Base-by-base conservation (phyloP, 23 tunicate genomes). In the Styela clava region DNA sequence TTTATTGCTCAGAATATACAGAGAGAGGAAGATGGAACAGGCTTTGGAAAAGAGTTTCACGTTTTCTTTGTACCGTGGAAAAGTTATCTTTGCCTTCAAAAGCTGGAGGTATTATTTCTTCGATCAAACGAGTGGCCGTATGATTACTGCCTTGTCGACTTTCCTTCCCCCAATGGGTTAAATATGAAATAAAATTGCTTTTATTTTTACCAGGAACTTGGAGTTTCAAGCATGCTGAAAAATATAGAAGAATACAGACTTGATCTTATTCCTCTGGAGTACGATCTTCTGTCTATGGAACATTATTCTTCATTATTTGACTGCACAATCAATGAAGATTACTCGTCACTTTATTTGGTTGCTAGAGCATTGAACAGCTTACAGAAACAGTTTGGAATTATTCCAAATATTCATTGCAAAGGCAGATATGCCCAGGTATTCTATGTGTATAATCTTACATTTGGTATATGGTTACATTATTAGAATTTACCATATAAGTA, bases 21-120 rank as follows among this genome's bases (percentile, higher is more conserved):
- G 33, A 84, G 84, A 63, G 93, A 93, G 64, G 97, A 92, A 74
- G 88, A 92, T 31, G 88, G 88, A 52, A 85, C 81, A 62, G 88
- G 86, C 0, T 79, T 74, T 62, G 90, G 86, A 23, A 85, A 84
- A 35, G 93, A 93, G 36, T 93, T 69, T 68, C 98, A 93, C 37
- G 69, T 93, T n/a, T 84, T 84, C 35, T 93, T 93, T 84, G 98
- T 88, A 19, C 98, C 98, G 3, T 87, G 86, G 83, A 93, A 93
- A 76, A 93, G 98, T 61, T 93, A 79, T 69, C 77, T 87, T 63
- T 93, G 98, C 71, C 52, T 52, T 34, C 98, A 93, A 74, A 93
- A 87, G 37, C 84, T 93, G 0, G 89, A 93, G 89, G 98, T 88
- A 44, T n/a, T n/a, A n/a, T n/a, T n/a, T n/a, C n/a, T n/a, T n/a